Conservation (phyloP, 1,140 invertebrate species). For the Schmidtea mediterranea region DNA sequence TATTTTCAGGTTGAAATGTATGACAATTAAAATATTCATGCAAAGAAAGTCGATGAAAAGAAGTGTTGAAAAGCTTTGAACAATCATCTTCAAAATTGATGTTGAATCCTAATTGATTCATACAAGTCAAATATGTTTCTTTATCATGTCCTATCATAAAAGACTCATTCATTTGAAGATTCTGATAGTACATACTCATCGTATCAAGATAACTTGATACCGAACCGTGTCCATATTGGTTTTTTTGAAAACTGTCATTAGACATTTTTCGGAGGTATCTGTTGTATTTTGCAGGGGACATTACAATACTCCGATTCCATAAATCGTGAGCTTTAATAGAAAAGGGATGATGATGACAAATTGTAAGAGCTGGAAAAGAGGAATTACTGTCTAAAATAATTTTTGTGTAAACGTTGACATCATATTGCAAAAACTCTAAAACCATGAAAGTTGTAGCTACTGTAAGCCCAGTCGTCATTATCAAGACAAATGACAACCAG, state of each 20-base stretch:
- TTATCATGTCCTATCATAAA: background rate
- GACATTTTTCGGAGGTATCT: background rate
- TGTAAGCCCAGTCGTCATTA: background rate
- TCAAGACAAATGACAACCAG: constrained; percentile 2
- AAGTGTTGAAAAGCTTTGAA: background rate
- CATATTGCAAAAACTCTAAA: constrained; percentile 1
- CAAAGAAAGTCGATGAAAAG: background rate
- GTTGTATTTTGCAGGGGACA: background rate
- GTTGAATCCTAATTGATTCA: background rate
- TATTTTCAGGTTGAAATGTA: background rate
- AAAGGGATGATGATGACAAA: constrained; percentile 5
- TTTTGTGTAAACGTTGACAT: background rate
- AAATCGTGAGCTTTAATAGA: background rate
- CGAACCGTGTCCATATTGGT: background rate
- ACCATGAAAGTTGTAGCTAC: background rate
- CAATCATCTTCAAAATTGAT: background rate
- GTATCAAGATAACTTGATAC: background rate
- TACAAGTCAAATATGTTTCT: background rate
- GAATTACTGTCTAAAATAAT: background rate
- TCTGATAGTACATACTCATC: constrained; percentile 4
- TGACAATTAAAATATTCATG: constrained; percentile 5
- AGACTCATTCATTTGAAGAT: background rate
- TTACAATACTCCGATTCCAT: background rate
- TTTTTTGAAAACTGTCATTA: background rate
- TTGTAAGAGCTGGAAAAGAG: constrained; percentile 3